Evolutionary conservation across 2,797 vertebrate genomes (phyloP), one percentile per base, ranked within the genome.

Genomic region (Loris lydekkerianus): DNA sequence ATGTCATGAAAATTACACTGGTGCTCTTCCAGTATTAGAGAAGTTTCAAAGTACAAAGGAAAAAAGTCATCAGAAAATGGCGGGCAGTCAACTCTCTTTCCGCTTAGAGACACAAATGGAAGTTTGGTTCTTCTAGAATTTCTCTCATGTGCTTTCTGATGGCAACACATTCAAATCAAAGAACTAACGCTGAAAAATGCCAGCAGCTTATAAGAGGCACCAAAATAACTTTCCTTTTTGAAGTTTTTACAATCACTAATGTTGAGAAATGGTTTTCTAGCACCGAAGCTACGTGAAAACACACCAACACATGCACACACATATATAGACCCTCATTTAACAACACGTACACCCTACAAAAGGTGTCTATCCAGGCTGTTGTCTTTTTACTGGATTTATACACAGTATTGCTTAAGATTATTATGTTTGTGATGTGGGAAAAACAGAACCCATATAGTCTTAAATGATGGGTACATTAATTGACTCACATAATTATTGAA

Each of bases 21-120:
- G 73, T 63, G 2, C 60, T 83, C n/a, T 94, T 4, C 43, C 7
- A 65, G 21, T 65, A 89, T 80, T 78, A 94, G 63, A 86, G 78
- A 95, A 14, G 18, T 63, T 89, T 73, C 85, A 37, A 78, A 92
- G 78, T 70, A 56, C 27, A 93, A 88, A 86, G 63, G 17, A 72
- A 80, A 89, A 86, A 82, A 65, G 67, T 76, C 77, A 58, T 65
- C 34, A 60, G 7, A 61, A 82, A 73, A 81, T 69, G 53, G 20
- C 29, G 77, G 15, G 5, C 11, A 85, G n/a, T 91, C 72, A 85
- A 58, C 43, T 65, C n/a, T 76, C 13, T 13, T 83, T 86, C 46
- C 56, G 83, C 70, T 61, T 37, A 43, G 25, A 87, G 61, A 18
- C 53, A 60, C 49, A 43, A 67, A 67, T 37, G 34, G 11, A 85